Evolutionary conservation across 2,888 invertebrate species (phyloP).

Genomic region (Bombylius major): DNA sequence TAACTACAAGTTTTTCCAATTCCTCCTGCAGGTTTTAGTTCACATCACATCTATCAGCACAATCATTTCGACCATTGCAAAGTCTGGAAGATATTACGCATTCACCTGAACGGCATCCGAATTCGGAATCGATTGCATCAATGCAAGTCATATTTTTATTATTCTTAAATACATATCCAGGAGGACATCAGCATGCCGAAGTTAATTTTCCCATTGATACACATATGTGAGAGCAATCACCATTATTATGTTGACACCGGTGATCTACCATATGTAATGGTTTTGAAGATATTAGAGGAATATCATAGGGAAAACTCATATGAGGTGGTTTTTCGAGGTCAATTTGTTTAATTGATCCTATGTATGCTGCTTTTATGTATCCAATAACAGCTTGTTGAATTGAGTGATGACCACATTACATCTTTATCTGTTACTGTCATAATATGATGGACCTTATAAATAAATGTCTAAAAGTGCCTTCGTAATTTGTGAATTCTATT

Average conservation of each 20-base stretch:
- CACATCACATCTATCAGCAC: slow-evolving; percentile 42
- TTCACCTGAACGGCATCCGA: slow-evolving; percentile 40
- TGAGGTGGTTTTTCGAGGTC: slow-evolving; percentile 25
- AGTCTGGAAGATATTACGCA: slow-evolving; percentile 42
- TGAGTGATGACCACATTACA: slow-evolving; percentile 55
- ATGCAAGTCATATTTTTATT: slow-evolving; percentile 43
- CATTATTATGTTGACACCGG: slow-evolving; percentile 46
- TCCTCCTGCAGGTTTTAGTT: slow-evolving; percentile 26
- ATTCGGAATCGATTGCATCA: slow-evolving; percentile 39
- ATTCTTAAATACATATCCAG: slow-evolving; percentile 44
- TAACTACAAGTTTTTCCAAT: slow-evolving; percentile 29
- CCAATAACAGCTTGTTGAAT: slow-evolving; percentile 48
- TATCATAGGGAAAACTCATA: slow-evolving; percentile 16
- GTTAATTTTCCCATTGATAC: slow-evolving; percentile 37
- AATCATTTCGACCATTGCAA: slow-evolving; percentile 46
- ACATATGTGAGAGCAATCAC: slow-evolving; percentile 64
- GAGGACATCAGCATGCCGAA: slow-evolving; percentile 50
- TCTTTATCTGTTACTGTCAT: slow-evolving; percentile 48
- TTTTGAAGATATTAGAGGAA: slow-evolving; percentile 1
- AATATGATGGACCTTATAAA: slow-evolving; percentile 43
- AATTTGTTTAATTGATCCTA: slow-evolving; percentile 27
- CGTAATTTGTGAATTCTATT: slow-evolving; percentile 51
- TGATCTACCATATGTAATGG: slow-evolving; percentile 30
- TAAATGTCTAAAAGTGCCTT: slow-evolving; percentile 41
- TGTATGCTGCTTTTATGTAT: slow-evolving; percentile 39